Base-by-base conservation (phyloP, 2,113 vertebrate genomes). In the Rattus rattus region DNA sequence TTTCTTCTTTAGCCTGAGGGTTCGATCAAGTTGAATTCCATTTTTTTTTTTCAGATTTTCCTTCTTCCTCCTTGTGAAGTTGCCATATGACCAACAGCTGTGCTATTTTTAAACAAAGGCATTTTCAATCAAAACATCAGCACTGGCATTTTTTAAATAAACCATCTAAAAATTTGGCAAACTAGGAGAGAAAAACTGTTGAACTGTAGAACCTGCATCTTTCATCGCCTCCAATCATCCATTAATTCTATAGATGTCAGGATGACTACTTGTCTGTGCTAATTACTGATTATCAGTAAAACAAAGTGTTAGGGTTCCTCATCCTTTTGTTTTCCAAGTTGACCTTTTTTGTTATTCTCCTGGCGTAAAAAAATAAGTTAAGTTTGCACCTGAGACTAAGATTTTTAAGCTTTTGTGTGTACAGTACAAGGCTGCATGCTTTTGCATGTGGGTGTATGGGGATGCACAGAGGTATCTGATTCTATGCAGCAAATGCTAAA, bases 11-110 rank as follows among this genome's bases (percentile, higher is more conserved):
- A 83, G 70, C 56, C 5, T 81, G 9, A 20, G 30, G 8, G 0
- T 49, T 89, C 39, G 36, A 73, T 80, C 5, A 87, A 3, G 13
- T 69, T 65, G 65, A 96, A 52, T 54, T 94, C 95, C 11, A 59
- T 79, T 69, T 69, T 69, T 69, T 36, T 36, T 22, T 47, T 91
- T 79, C 7, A 76, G 26, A 14, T 94, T 98, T 97, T 36, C 39
- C 2, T 14, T 80, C 83, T 94, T 95, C 61, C 95, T 54, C 61
- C 59, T 93, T 91, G 77, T 84, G 1, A 96, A 96, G 90, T 94
- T 98, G 49, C 52, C 56, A 95, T 98, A 97, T 97, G 93, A 96
- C 65, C 91, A 97, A 94, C 96, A 98, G 97, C 97, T 98, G 97
- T 97, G 79, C 91, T 95, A 91, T 92, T 96, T 97, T 96, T 96